Percentiles rank a stretch among this genome's conserved stretches.
These are phyloP conservation scores for Urophycis tenuis DNA, from an alignment of 2,797 vertebrate genomes.

Conservation along the genomic window DNA sequence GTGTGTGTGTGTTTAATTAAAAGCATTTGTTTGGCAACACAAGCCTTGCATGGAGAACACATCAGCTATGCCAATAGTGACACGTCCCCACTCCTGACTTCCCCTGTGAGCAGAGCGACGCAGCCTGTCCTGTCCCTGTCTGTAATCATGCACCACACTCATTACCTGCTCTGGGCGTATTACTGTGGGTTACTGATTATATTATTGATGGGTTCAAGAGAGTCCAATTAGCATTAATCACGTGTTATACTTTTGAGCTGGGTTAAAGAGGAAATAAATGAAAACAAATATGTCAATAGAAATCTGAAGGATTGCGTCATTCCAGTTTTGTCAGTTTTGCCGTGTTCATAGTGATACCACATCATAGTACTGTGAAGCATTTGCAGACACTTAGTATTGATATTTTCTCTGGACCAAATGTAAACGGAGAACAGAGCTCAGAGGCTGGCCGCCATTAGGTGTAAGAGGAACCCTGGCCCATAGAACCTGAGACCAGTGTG, in stretches of 20 bases:
- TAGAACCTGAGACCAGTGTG: constrained; percentile 44
- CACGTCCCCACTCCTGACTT: too few species aligned
- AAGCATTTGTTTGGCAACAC: not conserved
- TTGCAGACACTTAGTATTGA: not conserved
- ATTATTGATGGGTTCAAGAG: constrained; percentile 32
- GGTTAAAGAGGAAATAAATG: constrained; percentile 13
- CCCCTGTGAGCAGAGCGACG: not conserved
- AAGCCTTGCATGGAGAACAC: not conserved
- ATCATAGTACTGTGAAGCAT: not conserved
- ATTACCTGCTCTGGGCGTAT: constrained; percentile 14
- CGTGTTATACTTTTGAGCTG: constrained; percentile 13
- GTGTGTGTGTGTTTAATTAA: not conserved
- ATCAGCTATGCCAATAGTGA: too few species aligned
- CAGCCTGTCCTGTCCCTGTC: constrained; percentile 34
- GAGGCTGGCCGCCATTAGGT: constrained; percentile 23
- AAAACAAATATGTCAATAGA: not conserved
- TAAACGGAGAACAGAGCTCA: constrained; percentile 27
- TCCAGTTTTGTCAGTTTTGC: not conserved
- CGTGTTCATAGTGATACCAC: not conserved
- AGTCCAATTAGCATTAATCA: not conserved
- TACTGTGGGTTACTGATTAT: constrained; percentile 33
- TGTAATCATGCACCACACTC: constrained; percentile 41
- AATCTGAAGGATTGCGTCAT: not conserved
- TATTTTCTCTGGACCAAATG: constrained; percentile 11
- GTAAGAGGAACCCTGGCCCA: constrained; percentile 48